Evolutionary conservation across 2,888 invertebrate genomes (phyloP).

Genomic region (Labia minor): DNA sequence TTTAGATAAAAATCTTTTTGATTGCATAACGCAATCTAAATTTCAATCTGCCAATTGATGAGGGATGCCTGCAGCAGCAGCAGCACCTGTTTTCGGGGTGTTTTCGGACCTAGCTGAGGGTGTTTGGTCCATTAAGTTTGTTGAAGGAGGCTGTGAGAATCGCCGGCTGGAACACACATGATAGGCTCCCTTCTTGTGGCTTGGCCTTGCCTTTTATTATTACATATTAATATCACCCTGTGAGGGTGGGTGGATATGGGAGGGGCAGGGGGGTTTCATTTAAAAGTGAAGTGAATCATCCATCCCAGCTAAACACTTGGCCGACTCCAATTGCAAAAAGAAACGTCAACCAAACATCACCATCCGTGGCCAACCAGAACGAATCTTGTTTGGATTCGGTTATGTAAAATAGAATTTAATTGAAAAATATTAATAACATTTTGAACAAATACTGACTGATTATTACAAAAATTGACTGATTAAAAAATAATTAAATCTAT

Average conservation of each 20-base stretch:
- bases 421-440: background rate
- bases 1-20: constrained; percentile 13
- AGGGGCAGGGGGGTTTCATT: background rate
- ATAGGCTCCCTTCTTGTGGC: background rate
- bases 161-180: constrained; percentile 13
- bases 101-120: background rate
- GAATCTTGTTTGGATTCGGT: background rate
- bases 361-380: background rate
- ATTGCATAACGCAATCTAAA: background rate
- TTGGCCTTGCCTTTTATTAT: background rate
- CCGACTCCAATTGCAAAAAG: background rate
- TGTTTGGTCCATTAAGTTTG: constrained; percentile 4
- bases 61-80: background rate
- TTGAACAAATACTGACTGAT: too few relatives aligned
- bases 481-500: background rate
- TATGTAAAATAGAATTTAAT: background rate
- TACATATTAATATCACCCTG: background rate
- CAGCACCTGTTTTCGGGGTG: background rate
- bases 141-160: constrained; percentile 2
- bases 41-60: background rate
- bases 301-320: constrained; percentile 3
- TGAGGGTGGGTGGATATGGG: too few relatives aligned
- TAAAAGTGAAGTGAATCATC: constrained; percentile 7
- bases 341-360: background rate
- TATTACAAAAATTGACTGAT: too few relatives aligned